A percentile compares a stretch with the other conserved stretches of the same genome.
These are phyloP conservation scores for Rhineura floridana DNA, from an alignment of 2,113 vertebrate genomes.

Conservation along the genomic window DNA sequence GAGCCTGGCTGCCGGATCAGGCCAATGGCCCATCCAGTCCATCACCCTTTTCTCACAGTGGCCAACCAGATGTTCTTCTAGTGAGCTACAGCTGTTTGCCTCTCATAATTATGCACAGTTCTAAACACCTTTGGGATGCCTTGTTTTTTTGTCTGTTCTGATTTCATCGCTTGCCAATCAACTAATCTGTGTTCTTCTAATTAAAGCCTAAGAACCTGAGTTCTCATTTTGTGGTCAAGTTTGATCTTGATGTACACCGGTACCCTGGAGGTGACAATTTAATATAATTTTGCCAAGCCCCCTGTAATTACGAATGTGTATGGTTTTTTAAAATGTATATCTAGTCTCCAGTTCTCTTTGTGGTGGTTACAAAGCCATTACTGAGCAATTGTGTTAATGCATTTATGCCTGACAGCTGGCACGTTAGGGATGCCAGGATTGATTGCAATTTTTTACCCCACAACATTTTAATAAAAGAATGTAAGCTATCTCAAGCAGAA, in stretches of 20 bases:
- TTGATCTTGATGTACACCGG: not conserved
- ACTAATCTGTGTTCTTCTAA: slow-evolving; percentile 33
- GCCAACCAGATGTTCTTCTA: no score
- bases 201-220: slow-evolving; percentile 12
- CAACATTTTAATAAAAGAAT: slow-evolving; percentile 21
- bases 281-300: slow-evolving; percentile 43
- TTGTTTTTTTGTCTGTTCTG: slow-evolving; percentile 12
- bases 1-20: no score
- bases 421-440: slow-evolving; percentile 22
- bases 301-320: slow-evolving; percentile 46
- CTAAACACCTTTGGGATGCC: not conserved
- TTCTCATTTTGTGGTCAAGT: slow-evolving; percentile 22
- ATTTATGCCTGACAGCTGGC: slow-evolving; percentile 44
- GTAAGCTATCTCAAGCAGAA: slow-evolving; percentile 6
- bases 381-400: slow-evolving; percentile 31
- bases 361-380: slow-evolving; percentile 51
- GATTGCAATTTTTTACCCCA: not conserved
- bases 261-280: slow-evolving; percentile 58
- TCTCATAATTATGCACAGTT: no score
- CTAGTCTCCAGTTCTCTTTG: slow-evolving; percentile 28
- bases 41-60: no score
- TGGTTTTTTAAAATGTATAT: not conserved
- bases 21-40: no score
- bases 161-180: slow-evolving; percentile 35
- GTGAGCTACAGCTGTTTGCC: no score